Evolutionary conservation across 2,888 invertebrate species (phyloP).

Genomic region (Seladonia tumulorum): DNA sequence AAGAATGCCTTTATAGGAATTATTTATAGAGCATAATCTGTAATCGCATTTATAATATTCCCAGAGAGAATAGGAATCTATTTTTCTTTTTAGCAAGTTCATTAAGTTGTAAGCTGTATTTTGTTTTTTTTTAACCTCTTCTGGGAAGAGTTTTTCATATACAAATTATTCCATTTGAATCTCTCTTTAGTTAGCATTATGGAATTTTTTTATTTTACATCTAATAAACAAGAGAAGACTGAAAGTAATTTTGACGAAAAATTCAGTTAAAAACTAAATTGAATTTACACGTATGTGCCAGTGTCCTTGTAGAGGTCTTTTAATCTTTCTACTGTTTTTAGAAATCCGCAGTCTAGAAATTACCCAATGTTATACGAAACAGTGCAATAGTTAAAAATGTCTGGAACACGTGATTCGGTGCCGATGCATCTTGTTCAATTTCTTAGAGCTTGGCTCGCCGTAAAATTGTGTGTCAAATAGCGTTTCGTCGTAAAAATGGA

Average conservation of each 20-base stretch:
- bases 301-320: neutral
- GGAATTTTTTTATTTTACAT: no score
- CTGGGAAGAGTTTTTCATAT: neutral
- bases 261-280: neutral
- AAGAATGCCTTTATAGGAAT: no score
- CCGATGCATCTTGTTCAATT: neutral
- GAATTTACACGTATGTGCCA: neutral
- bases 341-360: neutral
- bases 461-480: constrained; percentile 10
- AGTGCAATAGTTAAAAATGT: neutral
- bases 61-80: no score
- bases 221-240: no score
- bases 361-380: neutral
- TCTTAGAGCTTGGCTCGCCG: neutral
- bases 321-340: neutral
- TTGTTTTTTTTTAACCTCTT: neutral
- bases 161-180: neutral
- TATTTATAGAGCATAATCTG: no score
- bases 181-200: neutral
- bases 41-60: no score
- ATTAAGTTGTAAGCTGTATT: no score
- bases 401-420: neutral
- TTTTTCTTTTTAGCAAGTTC: no score
- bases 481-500: constrained; percentile 29
- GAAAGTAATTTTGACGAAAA: neutral